Evolutionary conservation across 2,797 vertebrate species (phyloP).

Genomic region (Poecilia picta): DNA sequence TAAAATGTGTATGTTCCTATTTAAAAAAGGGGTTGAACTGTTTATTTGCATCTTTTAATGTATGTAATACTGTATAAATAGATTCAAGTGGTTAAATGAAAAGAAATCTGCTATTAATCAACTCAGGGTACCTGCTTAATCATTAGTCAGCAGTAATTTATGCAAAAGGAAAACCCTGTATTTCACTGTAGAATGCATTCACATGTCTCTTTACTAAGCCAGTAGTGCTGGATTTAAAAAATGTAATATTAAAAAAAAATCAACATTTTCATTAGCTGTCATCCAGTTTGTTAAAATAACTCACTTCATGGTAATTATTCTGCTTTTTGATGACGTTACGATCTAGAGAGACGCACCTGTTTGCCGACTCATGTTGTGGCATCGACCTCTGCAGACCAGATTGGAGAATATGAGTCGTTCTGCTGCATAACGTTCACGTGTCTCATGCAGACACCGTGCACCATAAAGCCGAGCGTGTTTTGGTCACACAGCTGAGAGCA

Average conservation of each 20-base stretch:
- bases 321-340: not conserved
- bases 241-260: not conserved
- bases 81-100: not conserved
- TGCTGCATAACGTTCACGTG: not conserved
- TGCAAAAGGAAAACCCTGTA: not conserved
- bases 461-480: not conserved
- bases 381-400: not conserved
- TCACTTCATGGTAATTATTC: not conserved
- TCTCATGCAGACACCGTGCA: not conserved
- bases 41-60: not conserved
- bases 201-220: not conserved
- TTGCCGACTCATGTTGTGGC: not conserved
- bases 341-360: not conserved
- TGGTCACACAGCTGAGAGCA: constrained; percentile 7
- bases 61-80: not conserved
- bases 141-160: not conserved
- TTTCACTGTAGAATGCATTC: not conserved
- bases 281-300: not conserved
- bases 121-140: too few species aligned
- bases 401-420: not conserved
- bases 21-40: not conserved
- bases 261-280: not conserved
- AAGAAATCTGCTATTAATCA: not conserved
- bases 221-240: not conserved
- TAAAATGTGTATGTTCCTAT: not conserved